A percentile compares a stretch with the other conserved stretches of the same genome.
phyloP scores from a whole-genome alignment of 2,797 vertebrate species.

The Peromyscus aztecus region DNA sequence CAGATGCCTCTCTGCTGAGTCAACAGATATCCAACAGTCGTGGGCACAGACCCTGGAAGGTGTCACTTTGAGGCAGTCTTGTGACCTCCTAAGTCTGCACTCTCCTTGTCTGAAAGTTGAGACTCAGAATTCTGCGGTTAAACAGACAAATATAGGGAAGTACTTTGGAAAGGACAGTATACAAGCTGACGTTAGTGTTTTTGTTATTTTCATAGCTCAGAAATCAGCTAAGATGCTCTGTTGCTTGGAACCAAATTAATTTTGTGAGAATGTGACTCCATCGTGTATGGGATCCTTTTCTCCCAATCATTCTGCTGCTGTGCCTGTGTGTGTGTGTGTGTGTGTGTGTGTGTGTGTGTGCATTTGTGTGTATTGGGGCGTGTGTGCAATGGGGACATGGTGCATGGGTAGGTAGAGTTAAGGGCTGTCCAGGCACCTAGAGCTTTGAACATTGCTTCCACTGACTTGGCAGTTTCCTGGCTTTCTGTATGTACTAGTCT shows the following conservation, averaged over 20 bases:
- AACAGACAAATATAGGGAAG: neutral
- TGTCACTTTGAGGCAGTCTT: neutral
- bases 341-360: no score
- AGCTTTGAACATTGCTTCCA: neutral
- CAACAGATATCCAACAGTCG: neutral
- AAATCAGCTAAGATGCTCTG: neutral
- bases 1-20: conserved; percentile 61
- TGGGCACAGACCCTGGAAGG: neutral
- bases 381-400: no score
- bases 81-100: neutral
- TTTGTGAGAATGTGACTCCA: neutral
- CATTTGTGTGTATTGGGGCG: neutral
- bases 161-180: neutral
- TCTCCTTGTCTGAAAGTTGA: conserved; percentile 58
- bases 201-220: neutral
- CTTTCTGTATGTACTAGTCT: neutral
- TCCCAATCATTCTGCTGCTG: neutral
- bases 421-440: neutral
- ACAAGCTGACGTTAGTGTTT: neutral
- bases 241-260: neutral
- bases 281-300: neutral
- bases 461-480: neutral
- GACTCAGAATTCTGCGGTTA: neutral
- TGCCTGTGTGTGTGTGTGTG: neutral
- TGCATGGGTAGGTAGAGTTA: accelerated